Evolutionary conservation across 2,797 vertebrate species (phyloP).

Genomic region (Gymnopithys bicolor): DNA sequence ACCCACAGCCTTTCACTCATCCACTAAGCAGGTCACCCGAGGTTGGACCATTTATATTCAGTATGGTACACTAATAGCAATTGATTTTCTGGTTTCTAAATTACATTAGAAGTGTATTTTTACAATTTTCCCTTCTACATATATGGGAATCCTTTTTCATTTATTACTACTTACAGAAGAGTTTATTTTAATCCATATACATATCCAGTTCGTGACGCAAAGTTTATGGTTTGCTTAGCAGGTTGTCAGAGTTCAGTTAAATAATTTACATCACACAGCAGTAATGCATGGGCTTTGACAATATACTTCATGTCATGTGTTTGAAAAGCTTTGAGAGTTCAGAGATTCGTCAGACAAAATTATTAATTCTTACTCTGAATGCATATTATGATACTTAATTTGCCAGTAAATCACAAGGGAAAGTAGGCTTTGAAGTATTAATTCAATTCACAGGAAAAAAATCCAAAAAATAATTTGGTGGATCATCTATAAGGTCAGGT

Average conservation of each 20-base stretch:
- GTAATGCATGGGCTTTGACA: slow-evolving; percentile 40
- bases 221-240: slow-evolving; percentile 32
- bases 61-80: not conserved
- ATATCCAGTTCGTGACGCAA: not conserved
- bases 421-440: slow-evolving; percentile 8
- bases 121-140: not conserved
- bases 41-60: not conserved
- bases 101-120: not conserved
- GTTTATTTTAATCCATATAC: slow-evolving; percentile 11
- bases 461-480: not conserved
- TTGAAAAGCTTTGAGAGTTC: slow-evolving; percentile 31
- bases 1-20: not conserved
- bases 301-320: slow-evolving; percentile 4
- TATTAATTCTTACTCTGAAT: not conserved
- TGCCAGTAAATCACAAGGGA: not conserved
- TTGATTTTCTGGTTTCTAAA: not conserved
- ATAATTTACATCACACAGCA: slow-evolving; percentile 37
- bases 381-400: not conserved
- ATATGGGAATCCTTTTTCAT: not conserved
- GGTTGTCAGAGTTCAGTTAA: slow-evolving; percentile 29
- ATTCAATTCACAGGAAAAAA: not conserved
- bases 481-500: not conserved
- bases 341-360: slow-evolving; percentile 35
- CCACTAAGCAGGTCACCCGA: not conserved
- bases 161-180: slow-evolving; percentile 11